Evolutionary conservation across 2,888 invertebrate genomes (phyloP), one percentile per base, ranked within the genome.

Genomic region (Lumbricus terrestris): DNA sequence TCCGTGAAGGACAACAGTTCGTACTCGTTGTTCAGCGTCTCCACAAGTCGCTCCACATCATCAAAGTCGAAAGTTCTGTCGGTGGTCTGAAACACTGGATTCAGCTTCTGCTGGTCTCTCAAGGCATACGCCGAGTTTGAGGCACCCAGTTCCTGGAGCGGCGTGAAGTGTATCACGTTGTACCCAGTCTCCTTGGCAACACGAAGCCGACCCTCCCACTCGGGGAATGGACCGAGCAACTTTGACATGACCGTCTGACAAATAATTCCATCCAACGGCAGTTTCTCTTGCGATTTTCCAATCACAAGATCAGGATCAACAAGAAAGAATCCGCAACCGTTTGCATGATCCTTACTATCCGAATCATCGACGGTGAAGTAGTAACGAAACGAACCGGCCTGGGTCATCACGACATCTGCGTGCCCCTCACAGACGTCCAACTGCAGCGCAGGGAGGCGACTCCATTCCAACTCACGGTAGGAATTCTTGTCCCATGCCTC

Each of bases 111-210:
- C 95, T 99, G 99, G 95, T 99, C 97, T 88, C 97, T 96, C 92
- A 99, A 95, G 93, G 98, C 98, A 95, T 99, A 99, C 35, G 97
- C 96, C 16, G 99, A 99, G 93, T 97, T 96, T 0, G 99, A 99
- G 20, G 95, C 96, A 91, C 99, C 99, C 54, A 99, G 96, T 95
- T 97, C 97, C 96, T 98, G 99, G 92, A 99, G 96, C 11, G 99
- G 99, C 40, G 99, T 98, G 95, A 99, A 98, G 95, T 99, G 99
- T 91, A 99, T 96, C 96, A 98, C 97, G 95, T 99, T 99, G 95
- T 99, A 99, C 37, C 98, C 98, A 92, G 97, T 96, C 95, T 98
- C 97, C 94, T 96, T 96, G 89, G 98, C 96, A 89, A 98, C 98
- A 91, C 96, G 95, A 92, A 99, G 96, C 94, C 97, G 97, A 54